These are phyloP conservation scores for Merops nubicus DNA, from an alignment of 2,113 vertebrate species.

Conservation along the genomic window DNA sequence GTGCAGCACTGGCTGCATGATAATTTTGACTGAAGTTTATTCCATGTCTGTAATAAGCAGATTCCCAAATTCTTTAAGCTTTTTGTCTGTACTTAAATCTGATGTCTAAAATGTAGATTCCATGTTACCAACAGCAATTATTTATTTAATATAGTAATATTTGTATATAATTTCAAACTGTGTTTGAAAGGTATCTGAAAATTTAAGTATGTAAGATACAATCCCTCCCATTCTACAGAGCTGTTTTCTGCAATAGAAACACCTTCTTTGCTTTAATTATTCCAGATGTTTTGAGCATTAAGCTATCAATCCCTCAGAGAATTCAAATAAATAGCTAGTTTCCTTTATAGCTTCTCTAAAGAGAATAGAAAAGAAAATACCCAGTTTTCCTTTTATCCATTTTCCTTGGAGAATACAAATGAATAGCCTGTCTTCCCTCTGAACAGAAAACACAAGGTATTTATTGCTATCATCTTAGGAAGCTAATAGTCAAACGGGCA, in stretches of 20 bases:
- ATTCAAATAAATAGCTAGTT: constrained; percentile 71
- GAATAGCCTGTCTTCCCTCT: constrained; percentile 57
- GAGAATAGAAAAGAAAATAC: constrained; percentile 71
- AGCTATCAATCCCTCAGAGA: constrained; percentile 41
- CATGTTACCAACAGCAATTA: background rate
- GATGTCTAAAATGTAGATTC: background rate
- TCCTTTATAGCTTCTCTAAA: constrained; percentile 68
- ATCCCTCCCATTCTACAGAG: background rate
- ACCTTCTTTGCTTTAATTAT: constrained; percentile 53
- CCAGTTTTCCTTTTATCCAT: constrained; percentile 56
- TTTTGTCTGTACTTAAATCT: background rate
- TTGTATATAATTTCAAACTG: background rate
- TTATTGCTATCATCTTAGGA: constrained; percentile 65
- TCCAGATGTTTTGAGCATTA: constrained; percentile 72
- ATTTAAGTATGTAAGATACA: background rate
- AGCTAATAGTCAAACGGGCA: constrained; percentile 51
- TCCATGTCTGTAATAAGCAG: background rate
- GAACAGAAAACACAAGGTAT: constrained; percentile 46
- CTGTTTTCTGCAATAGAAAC: constrained; percentile 17
- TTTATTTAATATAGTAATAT: background rate
- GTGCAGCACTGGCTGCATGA: background rate
- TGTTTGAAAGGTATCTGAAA: background rate
- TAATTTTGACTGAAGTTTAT: background rate
- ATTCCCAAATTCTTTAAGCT: background rate
- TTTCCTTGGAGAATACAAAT: constrained; percentile 59